phyloP scores from a whole-genome alignment of 2,888 invertebrate genomes.

The Nomada ferruginata region DNA sequence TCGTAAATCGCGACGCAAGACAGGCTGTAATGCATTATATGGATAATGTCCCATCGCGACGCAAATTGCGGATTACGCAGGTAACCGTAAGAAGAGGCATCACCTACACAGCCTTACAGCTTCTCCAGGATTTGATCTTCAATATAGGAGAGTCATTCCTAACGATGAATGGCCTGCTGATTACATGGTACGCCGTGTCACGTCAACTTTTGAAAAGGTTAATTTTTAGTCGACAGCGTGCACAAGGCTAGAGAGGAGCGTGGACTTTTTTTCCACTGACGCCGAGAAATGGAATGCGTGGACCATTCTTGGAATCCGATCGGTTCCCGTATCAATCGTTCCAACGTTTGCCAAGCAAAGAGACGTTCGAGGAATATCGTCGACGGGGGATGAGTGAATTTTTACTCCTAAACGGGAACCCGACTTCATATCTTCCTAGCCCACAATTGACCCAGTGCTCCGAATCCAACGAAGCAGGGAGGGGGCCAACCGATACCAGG shows the following conservation, averaged over 20 bases:
- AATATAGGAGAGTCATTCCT: background rate
- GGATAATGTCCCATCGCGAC: background rate
- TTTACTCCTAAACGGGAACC: slow-evolving; percentile 21
- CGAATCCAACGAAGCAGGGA: background rate
- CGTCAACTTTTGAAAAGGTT: background rate
- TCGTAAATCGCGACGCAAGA: background rate
- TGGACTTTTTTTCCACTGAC: background rate
- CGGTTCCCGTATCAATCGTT: background rate
- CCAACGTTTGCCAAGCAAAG: background rate
- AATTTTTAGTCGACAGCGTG: background rate
- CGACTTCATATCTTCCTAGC: slow-evolving; percentile 9
- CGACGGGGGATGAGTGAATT: slow-evolving; percentile 2
- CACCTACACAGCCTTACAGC: too few species aligned
- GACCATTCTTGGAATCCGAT: slow-evolving; percentile 20
- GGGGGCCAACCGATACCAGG: slow-evolving; percentile 12
- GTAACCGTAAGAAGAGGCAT: background rate
- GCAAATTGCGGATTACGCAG: background rate
- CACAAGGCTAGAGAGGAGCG: background rate
- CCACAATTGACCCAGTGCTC: slow-evolving; percentile 26
- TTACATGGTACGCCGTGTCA: background rate
- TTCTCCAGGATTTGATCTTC: background rate
- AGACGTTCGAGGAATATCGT: background rate
- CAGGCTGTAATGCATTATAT: too few species aligned
- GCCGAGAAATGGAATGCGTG: slow-evolving; percentile 33
- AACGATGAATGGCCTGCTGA: background rate